Evolutionary conservation across 2,797 vertebrate genomes (phyloP), one percentile per base, ranked within the genome.

Genomic region (Todus mexicanus): DNA sequence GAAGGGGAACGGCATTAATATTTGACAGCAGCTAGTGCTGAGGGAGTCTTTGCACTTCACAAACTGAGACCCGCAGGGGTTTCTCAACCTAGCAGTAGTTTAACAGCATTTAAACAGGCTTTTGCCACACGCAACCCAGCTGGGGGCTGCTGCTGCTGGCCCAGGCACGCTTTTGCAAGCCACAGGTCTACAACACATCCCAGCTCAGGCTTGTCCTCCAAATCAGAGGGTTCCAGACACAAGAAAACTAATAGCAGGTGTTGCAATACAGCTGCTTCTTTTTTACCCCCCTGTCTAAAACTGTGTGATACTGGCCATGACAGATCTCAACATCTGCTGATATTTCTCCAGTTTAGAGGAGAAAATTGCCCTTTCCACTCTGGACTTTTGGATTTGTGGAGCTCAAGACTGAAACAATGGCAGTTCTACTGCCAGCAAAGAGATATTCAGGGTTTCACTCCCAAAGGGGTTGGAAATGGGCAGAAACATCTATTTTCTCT

Each of bases 1-100:
- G 84, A 87, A 93, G 51, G 75, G 87, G 91, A 95, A 59, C 51
- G 78, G 63, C 91, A 89, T 94, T 84, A 94, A 94, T 94, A 90
- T 92, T 94, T 94, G 94, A 94, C 86, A 94, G 93, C 90, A 82
- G 75, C 59, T 51, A n/a, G 87, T 76, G 89, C 91, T 80, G 86
- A 94, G 84, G 86, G 77, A 96, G 65, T 6, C 73, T 87, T 78
- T 60, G 45, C 92, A 54, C 95, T 94, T 90, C 88, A 76, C 81
- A 94, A 65, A 66, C 76, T 33, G 16, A 87, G 86, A 70, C 65
- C 68, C 90, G 66, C 25, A 19, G 86, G 89, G 77, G 66, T 68
- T 94, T 89, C 90, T 92, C 84, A 65, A 78, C 31, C 40, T 64
- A 89, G 73, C 92, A 73, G 88, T 14, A 73, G 68, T 85, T 94